Evolutionary conservation across 1,140 invertebrate species (phyloP), one percentile per base, ranked within the genome.

Genomic region (Leptonema lineaticorne): DNA sequence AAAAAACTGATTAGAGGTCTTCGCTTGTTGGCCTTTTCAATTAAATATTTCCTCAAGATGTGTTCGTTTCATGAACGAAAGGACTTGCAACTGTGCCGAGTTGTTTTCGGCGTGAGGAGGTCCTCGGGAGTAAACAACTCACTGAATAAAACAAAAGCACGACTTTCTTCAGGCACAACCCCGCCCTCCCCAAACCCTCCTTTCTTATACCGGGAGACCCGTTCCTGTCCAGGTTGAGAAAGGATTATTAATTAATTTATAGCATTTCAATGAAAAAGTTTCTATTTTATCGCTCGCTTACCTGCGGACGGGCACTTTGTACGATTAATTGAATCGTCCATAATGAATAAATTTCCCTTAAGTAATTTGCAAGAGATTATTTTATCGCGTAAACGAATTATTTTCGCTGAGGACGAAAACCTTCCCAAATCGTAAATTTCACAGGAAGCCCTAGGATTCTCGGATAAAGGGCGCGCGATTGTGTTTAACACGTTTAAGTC

Each of bases 281-380:
- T 64, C 62, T 45, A 50, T 64, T 64, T 64, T 64, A 64, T 64
- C 62, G 62, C 62, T 50, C 62, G 62, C 62, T 64, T 64, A 64
- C 62, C 62, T 64, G 62, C 62, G 62, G 62, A 48, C 62, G 41
- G 45, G 62, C 62, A 64, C 62, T 64, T 64, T 64, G 62, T 64
- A 64, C 53, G 33, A 67, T 67, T 58, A 67, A 67, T 67, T 67
- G 53, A 67, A 58, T 67, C 65, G 48, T 67, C 65, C 65, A 46
- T 67, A 67, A 67, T 67, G 65, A 67, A 67, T 67, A 67, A 67
- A 67, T 67, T 67, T 67, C 53, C 45, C 9, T 59, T 58, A 67
- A 67, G 65, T 67, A 67, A 67, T 67, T 67, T 58, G 50, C 50
- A 59, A 59, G 65, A 67, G 62, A 67, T 67, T 67, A 67, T 67